Evolutionary conservation across 2,888 invertebrate genomes (phyloP), one percentile per base, ranked within the genome.

Genomic region (Myathropa florea): DNA sequence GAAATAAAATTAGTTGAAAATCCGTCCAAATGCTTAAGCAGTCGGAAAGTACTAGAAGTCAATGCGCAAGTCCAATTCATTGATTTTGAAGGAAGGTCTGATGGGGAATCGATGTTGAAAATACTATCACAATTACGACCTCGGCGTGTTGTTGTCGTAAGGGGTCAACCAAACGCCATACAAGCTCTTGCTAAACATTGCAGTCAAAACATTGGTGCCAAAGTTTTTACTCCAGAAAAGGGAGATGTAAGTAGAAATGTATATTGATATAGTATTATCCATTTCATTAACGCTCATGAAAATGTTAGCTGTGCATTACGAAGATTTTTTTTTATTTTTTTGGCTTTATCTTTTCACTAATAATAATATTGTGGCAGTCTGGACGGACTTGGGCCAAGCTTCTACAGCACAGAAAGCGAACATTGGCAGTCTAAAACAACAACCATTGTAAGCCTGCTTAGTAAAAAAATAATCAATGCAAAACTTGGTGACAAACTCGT

Each of bases 41-140:
- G 95, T 28, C 94, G 95, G 6, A 95, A 97, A 4, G 95, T 95
- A 0, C 94, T 98, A 61, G 94, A 95, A 88, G 94, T 99, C 0
- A 96, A 96, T 89, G 98, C 98, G 2, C 96, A 96, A 90, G 95
- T 99, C 7, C 96, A 97, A 89, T 99, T 97, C 91, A 99, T 99
- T 84, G 99, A 99, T 93, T 97, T 99, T 91, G 99, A 99, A 91
- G 99, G 99, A 0, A 94, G 97, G 71, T 97, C 97, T 6, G 97
- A 97, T 91, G 97, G 97, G 0, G 97, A 97, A 92, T 97, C 97
- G 0, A 91, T 97, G 89, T 93, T 96, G 88, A 96, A 98, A 89
- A 96, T 98, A 64, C 93, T 98, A 4, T 94, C 96, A 28, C 96
- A 96, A 89, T 93, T 98, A 82, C 95, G 96, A 90, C 98, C 98